Conservation (phyloP, 2,797 vertebrate genomes). For the Myotis myotis region DNA sequence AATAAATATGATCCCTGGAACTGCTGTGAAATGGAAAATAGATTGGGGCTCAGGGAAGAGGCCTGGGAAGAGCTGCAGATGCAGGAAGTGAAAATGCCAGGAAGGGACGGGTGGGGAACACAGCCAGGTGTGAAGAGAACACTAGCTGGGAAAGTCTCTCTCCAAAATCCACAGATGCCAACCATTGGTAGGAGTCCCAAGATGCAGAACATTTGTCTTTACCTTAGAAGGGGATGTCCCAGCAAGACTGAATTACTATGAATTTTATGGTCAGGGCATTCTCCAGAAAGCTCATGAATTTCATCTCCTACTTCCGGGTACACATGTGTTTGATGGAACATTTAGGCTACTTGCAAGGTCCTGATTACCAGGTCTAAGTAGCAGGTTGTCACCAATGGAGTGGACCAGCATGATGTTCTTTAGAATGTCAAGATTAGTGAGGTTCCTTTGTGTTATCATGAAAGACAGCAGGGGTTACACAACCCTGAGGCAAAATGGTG, state of each 20-base stretch:
- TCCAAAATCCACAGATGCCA: neutral
- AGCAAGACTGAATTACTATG: neutral
- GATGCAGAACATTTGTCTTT: neutral
- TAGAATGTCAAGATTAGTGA: neutral
- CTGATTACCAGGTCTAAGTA: neutral
- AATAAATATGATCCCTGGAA: slow-evolving; percentile 61
- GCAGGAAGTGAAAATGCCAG: neutral
- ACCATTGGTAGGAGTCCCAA: neutral
- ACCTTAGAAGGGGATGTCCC: too few species aligned
- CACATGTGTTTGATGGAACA: neutral
- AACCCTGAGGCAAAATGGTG: neutral
- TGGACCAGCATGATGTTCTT: neutral
- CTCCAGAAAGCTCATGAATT: neutral
- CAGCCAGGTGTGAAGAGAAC: neutral
- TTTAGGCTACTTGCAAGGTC: neutral
- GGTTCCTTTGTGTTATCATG: neutral
- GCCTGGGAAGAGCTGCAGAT: neutral
- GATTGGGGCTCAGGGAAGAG: fast-evolving
- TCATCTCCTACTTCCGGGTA: neutral
- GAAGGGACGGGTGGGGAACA: neutral
- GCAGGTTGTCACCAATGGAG: neutral
- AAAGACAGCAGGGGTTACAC: neutral
- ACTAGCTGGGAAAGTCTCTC: too few species aligned
- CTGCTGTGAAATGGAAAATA: slow-evolving; percentile 38
- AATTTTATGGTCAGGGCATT: neutral